phyloP scores from a whole-genome alignment of 2,888 invertebrate genomes.

The Alloplasta piceator region DNA sequence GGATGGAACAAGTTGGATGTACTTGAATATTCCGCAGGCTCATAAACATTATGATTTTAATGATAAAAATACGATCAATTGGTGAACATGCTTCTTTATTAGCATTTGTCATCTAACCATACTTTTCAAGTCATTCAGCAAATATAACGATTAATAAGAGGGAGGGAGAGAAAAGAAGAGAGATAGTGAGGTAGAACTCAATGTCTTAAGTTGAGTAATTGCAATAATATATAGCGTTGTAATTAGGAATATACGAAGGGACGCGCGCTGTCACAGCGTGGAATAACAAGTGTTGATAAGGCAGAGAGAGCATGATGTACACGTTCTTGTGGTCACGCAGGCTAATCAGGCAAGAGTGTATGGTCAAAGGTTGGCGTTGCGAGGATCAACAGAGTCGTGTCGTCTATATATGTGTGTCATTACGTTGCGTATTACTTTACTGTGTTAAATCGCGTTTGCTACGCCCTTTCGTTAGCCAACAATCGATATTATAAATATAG shows the following conservation, averaged over 20 bases:
- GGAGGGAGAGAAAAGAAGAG: background rate
- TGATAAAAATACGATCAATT: background rate
- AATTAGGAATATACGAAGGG: constrained; percentile 51
- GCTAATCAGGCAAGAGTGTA: constrained; percentile 70
- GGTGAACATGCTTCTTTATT: background rate
- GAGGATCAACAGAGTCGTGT: constrained; percentile 25
- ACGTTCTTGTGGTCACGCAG: constrained; percentile 64
- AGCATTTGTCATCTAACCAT: background rate
- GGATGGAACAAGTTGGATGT: too few species aligned
- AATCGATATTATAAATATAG: too few species aligned
- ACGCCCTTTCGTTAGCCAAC: too few species aligned
- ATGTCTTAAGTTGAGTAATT: constrained; percentile 59
- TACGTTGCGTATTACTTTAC: too few species aligned
- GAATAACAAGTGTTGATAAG: constrained; percentile 66
- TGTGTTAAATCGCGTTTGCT: too few species aligned
- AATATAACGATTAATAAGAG: constrained; percentile 40
- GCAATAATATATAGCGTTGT: constrained; percentile 56
- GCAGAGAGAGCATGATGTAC: constrained; percentile 46
- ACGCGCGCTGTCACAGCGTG: constrained; percentile 51
- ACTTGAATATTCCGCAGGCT: background rate
- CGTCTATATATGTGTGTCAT: constrained; percentile 7
- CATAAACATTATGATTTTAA: background rate
- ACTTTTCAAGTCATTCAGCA: constrained; percentile 34
- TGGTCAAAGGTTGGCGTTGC: constrained; percentile 47
- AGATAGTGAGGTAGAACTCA: constrained; percentile 36